Base-by-base conservation (phyloP, 2,888 invertebrate species). In the Gibbula magus region DNA sequence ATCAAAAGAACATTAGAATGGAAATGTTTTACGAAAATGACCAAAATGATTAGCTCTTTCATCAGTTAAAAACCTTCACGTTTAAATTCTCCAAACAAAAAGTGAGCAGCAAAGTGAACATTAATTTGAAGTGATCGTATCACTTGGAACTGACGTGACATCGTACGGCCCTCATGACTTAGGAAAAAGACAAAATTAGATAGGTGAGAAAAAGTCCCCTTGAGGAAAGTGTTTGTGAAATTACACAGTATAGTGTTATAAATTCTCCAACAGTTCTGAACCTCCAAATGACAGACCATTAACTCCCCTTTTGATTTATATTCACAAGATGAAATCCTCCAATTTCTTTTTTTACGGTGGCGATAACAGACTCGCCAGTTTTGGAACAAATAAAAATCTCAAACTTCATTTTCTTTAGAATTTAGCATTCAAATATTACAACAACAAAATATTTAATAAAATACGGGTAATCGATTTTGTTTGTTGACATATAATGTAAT, bases 161-260 rank as follows among this genome's bases (percentile, higher is more conserved):
- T 35, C 35, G 20, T 20, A 35, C 35, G 35, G n/a, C 32, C 39
- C 1, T 16, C 35, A 70, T 70, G 70, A 70, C 70, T 70, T 70
- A 70, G 70, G 70, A 70, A 70, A 70, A 70, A 70, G 70, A 70
- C 70, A 70, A 70, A 70, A 70, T 70, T 70, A 70, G 70, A 70
- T 35, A 70, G 70, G 35, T 35, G 70, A 70, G 70, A 70, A 70
- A 70, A 70, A 70, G 35, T 61, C 35, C 70, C 70, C 70, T 35
- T 18, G 35, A 70, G 70, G 20, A n/a, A 35, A 70, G 70, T 70
- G 70, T 70, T 70, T 70, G 70, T 70, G 70, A 35, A 70, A 70
- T 70, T 70, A 39, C 70, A 70, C 70, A 35, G 32, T 32, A 70
- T 70, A 70, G 70, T 70, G 70, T 70, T 32, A 70, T 32, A 70